phyloP scores from a whole-genome alignment of 2,888 invertebrate genomes.

The Thalpophila matura region DNA sequence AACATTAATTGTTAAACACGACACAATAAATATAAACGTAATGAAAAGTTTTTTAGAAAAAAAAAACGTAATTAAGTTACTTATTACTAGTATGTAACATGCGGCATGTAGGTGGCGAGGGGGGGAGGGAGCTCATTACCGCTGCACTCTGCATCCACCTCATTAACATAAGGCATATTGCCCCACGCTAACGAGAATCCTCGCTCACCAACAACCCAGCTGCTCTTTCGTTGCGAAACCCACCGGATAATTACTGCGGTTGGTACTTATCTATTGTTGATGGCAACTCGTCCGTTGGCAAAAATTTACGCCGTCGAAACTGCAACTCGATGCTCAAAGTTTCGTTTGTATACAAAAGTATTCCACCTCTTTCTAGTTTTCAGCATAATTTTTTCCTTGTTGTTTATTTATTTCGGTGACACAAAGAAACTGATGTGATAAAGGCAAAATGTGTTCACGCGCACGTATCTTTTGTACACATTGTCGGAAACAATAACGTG shows the following conservation, averaged over 20 bases:
- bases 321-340: slow-evolving; percentile 7
- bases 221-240: slow-evolving; percentile 60
- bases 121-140: slow-evolving; percentile 71
- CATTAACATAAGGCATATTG: slow-evolving; percentile 67
- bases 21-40: slow-evolving; percentile 13
- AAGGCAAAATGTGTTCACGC: slow-evolving; percentile 15
- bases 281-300: slow-evolving; percentile 30
- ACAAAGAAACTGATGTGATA: slow-evolving; percentile 36
- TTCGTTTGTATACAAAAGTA: slow-evolving; percentile 31
- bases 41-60: too few relatives aligned
- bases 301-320: slow-evolving; percentile 37
- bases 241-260: slow-evolving; percentile 74
- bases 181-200: slow-evolving; percentile 59
- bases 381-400: slow-evolving; percentile 14
- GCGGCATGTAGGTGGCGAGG: slow-evolving; percentile 7
- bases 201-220: slow-evolving; percentile 50
- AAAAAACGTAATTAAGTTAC: slow-evolving; percentile 14
- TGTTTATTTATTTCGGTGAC: slow-evolving; percentile 40
- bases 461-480: slow-evolving; percentile 31
- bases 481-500: slow-evolving; percentile 9
- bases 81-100: slow-evolving; percentile 26
- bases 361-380: slow-evolving; percentile 13
- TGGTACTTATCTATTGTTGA: slow-evolving; percentile 53
- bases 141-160: slow-evolving; percentile 60
- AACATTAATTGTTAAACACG: slow-evolving; percentile 1